Base-by-base conservation (phyloP, 1,140 invertebrate genomes). In the Ceratosolen fusciceps region DNA sequence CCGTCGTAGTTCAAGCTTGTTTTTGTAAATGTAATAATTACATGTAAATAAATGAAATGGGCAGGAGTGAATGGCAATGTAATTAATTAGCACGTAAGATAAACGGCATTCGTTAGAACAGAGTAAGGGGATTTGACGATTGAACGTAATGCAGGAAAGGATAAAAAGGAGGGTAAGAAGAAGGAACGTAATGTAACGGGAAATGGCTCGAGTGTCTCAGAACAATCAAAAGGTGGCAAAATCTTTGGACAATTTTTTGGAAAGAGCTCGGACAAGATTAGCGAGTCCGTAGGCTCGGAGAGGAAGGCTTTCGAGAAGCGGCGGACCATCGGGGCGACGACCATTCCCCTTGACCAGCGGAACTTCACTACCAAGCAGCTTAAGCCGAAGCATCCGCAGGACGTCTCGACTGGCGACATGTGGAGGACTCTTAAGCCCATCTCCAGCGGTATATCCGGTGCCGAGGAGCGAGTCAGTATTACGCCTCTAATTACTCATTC, bases 401-500 rank as follows among this genome's bases (percentile, higher is more conserved):
- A 92, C 58, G 92, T 93, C 68, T 92, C 92, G 5, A 95, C 94
- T n/a, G 94, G 94, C 14, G 94, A 95, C 85, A 91, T 95, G 83
- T 95, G 94, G 94, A 92, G 93, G 83, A 93, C 92, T 24, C 90
- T 95, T 58, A 93, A 93, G 88, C 93, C 93, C 58, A 94, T 95
- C 56, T 91, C 92, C 4, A 94, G 93, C 83, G 93, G 93, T 26
- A 89, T 94, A 75, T 88, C 91, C 24, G 90, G 92, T 54, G 85
- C 92, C n/a, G 91, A 92, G 75, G 90, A 92, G 12, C 87, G 91
- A 82, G 93, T 94, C 90, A 88, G 88, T 90, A 73, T 73, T 65
- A 54, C 3, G 8, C n/a, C 1, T 16, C 26, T 39, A 49, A 74
- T 74, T 43, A 24, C 31, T 37, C 21, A 37, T 65, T 21, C 19